These are phyloP conservation scores for Myrmecobius fasciatus DNA, from an alignment of 2,113 vertebrate species.

Conservation along the genomic window DNA sequence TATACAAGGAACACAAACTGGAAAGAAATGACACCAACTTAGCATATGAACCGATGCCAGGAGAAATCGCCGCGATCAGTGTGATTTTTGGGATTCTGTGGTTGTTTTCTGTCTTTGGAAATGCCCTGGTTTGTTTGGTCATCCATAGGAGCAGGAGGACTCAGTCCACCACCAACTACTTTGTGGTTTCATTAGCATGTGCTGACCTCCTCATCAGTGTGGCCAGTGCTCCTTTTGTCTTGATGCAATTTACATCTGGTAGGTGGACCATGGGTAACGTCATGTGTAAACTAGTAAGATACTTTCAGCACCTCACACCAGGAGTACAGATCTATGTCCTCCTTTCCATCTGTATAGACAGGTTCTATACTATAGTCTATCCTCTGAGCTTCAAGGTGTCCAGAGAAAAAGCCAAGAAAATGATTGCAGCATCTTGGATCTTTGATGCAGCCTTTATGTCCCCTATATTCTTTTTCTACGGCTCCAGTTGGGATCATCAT, in stretches of 20 bases:
- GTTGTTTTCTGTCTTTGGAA: constrained; percentile 92
- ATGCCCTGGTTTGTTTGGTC: constrained; percentile 92
- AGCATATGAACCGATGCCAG: constrained; percentile 75
- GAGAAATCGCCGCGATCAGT: constrained; percentile 86
- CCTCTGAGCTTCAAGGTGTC: constrained; percentile 97
- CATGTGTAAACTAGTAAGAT: constrained; percentile 88
- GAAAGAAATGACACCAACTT: constrained; percentile 79
- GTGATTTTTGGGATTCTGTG: constrained; percentile 88
- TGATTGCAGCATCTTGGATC: constrained; percentile 93
- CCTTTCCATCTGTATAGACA: constrained; percentile 92
- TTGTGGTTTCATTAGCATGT: constrained; percentile 95
- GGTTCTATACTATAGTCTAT: constrained; percentile 95
- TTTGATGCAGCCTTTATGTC: constrained; percentile 86
- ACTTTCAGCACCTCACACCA: constrained; percentile 91
- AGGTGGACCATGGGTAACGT: constrained; percentile 87
- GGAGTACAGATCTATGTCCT: constrained; percentile 93
- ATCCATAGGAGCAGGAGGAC: constrained; percentile 94
- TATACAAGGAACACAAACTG: constrained; percentile 50
- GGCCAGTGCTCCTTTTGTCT: constrained; percentile 86
- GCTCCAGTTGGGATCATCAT: constrained; percentile 79
- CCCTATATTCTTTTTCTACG: constrained; percentile 90
- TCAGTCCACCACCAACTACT: constrained; percentile 96
- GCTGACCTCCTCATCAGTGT: constrained; percentile 91
- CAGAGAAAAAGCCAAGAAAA: constrained; percentile 94
- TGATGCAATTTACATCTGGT: constrained; percentile 89